Percentiles rank a stretch among this genome's conserved stretches.
phyloP scores from a whole-genome alignment of 2,797 vertebrate species.

The Pseudochaenichthys georgianus region DNA sequence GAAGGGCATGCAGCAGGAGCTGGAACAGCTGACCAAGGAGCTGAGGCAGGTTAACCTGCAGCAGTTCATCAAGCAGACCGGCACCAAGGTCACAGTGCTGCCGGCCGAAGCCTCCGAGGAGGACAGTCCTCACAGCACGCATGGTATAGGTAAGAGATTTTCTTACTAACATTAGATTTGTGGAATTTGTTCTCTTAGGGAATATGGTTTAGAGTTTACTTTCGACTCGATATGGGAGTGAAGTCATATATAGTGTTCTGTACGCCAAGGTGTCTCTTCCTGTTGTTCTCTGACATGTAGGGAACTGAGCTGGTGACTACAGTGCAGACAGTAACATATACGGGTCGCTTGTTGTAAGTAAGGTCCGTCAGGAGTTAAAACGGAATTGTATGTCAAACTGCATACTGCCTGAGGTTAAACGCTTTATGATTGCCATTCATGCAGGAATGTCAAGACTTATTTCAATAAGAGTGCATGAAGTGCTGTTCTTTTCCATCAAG shows the following conservation, averaged over 20 bases:
- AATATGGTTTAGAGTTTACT: slow-evolving; percentile 1
- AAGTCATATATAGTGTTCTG: background rate
- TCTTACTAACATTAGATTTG: background rate
- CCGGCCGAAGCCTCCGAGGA: slow-evolving; percentile 92
- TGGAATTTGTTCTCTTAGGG: background rate
- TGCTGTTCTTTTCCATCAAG: slow-evolving; percentile 26
- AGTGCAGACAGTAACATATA: background rate
- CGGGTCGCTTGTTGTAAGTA: background rate
- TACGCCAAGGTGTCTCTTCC: background rate
- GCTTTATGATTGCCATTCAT: slow-evolving; percentile 15
- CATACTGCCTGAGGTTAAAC: slow-evolving; percentile 4
- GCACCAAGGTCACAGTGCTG: slow-evolving; percentile 96
- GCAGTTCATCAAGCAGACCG: slow-evolving; percentile 98
- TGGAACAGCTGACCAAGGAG: slow-evolving; percentile 98
- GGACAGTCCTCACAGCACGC: slow-evolving; percentile 80
- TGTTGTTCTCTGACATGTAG: slow-evolving; percentile 5
- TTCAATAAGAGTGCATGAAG: slow-evolving; percentile 9
- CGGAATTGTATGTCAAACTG: background rate
- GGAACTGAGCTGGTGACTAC: background rate
- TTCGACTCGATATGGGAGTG: background rate
- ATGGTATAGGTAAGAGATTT: slow-evolving; percentile 80
- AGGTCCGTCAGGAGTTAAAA: background rate
- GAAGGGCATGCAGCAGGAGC: slow-evolving; percentile 95
- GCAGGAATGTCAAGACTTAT: background rate
- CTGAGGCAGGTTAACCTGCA: slow-evolving; percentile 98